Percentiles rank a stretch among this genome's conserved stretches.
Conservation (phyloP, 2,888 invertebrate species). For the Sisyra nigra region DNA sequence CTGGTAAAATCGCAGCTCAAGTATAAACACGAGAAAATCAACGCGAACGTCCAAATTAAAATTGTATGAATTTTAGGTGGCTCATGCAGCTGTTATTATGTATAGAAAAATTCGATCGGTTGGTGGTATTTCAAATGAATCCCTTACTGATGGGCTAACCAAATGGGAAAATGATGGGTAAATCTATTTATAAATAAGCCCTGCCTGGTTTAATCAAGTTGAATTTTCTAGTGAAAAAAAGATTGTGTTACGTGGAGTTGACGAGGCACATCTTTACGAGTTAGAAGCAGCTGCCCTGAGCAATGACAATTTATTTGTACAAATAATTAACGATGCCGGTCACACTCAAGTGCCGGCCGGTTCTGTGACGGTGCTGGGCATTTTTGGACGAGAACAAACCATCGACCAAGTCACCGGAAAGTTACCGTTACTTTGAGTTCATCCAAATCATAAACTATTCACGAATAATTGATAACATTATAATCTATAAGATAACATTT, state of each 20-base stretch:
- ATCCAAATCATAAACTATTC: neutral
- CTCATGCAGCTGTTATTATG: constrained; percentile 40
- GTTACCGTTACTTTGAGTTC: constrained; percentile 14
- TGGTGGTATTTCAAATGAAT: neutral
- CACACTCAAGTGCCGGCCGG: constrained; percentile 28
- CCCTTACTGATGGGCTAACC: constrained; percentile 25
- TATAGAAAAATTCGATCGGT: constrained; percentile 26
- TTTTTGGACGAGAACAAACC: constrained; percentile 30
- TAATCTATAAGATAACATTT: too few relatives aligned
- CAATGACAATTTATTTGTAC: constrained; percentile 14
- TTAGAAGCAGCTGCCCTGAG: constrained; percentile 22
- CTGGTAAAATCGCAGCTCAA: constrained; percentile 42
- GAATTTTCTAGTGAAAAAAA: constrained; percentile 25
- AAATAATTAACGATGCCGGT: constrained; percentile 25
- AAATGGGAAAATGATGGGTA: constrained; percentile 35
- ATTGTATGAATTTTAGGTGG: constrained; percentile 23
- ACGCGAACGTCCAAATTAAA: neutral
- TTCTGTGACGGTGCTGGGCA: constrained; percentile 30
- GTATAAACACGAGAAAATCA: constrained; percentile 22
- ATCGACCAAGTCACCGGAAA: constrained; percentile 27
- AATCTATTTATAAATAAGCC: too few relatives aligned
- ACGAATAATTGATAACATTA: too few relatives aligned
- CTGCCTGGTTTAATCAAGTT: neutral
- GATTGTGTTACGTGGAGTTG: constrained; percentile 26
- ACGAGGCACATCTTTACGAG: constrained; percentile 24